Conservation (phyloP, 2,113 vertebrate genomes). For the Poeciliopsis prolifica region DNA sequence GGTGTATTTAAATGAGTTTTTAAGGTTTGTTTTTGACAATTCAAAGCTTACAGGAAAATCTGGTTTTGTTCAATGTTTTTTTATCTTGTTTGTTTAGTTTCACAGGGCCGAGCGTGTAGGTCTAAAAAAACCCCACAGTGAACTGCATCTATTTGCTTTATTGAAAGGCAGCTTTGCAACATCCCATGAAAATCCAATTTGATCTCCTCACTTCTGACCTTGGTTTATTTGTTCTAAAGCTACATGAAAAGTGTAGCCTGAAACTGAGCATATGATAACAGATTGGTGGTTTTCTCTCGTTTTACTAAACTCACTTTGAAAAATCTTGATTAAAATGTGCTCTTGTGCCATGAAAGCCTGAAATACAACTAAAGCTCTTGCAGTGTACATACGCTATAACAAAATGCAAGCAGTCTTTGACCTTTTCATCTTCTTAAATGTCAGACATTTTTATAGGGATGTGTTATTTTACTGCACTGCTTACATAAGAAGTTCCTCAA, state of each 20-base stretch:
- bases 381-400: not conserved
- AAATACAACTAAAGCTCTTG: too few relatives aligned
- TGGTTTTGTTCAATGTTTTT: conserved; percentile 41
- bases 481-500: too few relatives aligned
- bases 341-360: too few relatives aligned
- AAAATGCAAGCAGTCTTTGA: not conserved
- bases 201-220: not conserved
- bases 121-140: conserved; percentile 11
- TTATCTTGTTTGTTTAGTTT: conserved; percentile 61
- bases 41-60: conserved; percentile 39
- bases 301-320: not conserved
- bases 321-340: not conserved
- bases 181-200: conserved; percentile 1
- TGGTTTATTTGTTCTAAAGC: conserved; percentile 18
- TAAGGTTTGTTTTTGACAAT: conserved; percentile 28
- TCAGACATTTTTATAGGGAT: too few relatives aligned
- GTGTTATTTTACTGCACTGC: too few relatives aligned
- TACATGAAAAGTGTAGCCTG: not conserved
- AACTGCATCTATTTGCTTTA: conserved; percentile 17
- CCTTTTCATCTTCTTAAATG: too few relatives aligned
- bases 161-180: not conserved
- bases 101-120: conserved; percentile 23
- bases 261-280: not conserved
- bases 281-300: not conserved
- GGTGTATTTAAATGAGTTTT: not conserved